Conservation (phyloP, 2,888 invertebrate genomes). For the Tipula vernalis region DNA sequence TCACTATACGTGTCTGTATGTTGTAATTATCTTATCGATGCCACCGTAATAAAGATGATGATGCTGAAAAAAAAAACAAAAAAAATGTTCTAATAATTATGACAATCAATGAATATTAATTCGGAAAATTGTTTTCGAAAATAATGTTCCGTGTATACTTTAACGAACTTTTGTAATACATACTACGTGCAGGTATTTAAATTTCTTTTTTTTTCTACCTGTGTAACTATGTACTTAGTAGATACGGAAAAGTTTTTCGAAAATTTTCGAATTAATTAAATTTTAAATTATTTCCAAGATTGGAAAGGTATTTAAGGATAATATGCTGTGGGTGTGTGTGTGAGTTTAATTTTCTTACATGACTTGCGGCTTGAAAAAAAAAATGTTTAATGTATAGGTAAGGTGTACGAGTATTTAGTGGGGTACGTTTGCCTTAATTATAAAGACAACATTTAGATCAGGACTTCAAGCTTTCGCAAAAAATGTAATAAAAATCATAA, state of each 20-base stretch:
- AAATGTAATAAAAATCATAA: too few relatives aligned
- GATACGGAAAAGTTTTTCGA: not conserved
- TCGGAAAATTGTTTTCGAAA: not conserved
- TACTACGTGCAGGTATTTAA: not conserved
- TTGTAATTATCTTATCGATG: not conserved
- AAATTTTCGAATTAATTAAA: not conserved
- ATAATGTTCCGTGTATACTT: not conserved
- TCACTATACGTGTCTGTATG: not conserved
- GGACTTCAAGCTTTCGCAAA: too few relatives aligned
- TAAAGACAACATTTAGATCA: not conserved
- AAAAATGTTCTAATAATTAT: not conserved
- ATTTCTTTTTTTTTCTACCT: not conserved
- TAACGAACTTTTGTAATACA: not conserved
- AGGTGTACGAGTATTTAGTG: not conserved
- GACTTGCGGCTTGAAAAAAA: not conserved
- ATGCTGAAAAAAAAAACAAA: not conserved
- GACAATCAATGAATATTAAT: not conserved
- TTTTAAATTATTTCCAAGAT: not conserved
- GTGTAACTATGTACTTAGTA: not conserved
- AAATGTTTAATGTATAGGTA: not conserved
- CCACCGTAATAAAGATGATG: not conserved
- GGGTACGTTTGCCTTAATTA: not conserved
- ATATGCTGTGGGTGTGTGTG: not conserved
- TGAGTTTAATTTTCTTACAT: not conserved
- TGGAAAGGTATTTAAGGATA: not conserved